These are phyloP conservation scores for Agriopis aurantiaria DNA, from an alignment of 2,888 invertebrate species.

Conservation along the genomic window DNA sequence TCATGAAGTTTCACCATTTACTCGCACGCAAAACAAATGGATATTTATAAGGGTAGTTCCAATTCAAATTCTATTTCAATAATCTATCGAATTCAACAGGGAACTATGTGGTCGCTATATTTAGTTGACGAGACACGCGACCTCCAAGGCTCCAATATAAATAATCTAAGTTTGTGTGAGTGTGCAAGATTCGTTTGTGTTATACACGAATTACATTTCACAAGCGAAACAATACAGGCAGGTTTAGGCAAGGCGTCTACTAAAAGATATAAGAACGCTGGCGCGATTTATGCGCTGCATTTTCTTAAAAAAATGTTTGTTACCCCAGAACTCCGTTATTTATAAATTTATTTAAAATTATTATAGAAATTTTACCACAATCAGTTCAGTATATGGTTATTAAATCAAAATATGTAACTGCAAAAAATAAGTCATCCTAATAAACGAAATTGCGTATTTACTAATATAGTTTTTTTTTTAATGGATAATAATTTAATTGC, in stretches of 20 bases:
- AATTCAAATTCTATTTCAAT: slow-evolving; percentile 26
- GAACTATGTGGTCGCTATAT: slow-evolving; percentile 32
- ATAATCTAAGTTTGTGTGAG: slow-evolving; percentile 60
- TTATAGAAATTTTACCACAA: no score
- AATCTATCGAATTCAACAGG: slow-evolving; percentile 30
- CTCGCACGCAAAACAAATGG: slow-evolving; percentile 7
- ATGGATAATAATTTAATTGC: no score
- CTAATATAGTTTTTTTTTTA: no score
- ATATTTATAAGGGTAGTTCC: slow-evolving; percentile 11
- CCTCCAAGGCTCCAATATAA: slow-evolving; percentile 74
- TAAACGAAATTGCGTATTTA: no score
- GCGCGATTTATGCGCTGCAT: neutral
- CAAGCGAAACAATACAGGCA: slow-evolving; percentile 78
- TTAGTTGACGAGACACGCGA: slow-evolving; percentile 62
- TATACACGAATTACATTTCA: slow-evolving; percentile 74
- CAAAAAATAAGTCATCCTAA: no score
- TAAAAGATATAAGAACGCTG: slow-evolving; percentile 27
- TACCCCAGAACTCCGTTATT: no score
- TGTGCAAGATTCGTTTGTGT: slow-evolving; percentile 65
- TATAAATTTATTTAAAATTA: no score
- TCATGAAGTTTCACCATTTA: slow-evolving; percentile 10
- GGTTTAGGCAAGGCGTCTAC: slow-evolving; percentile 53
- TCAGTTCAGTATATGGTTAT: no score
- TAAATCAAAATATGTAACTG: no score
- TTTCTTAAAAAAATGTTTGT: no score